Evolutionary conservation across 1,140 invertebrate genomes (phyloP).

Genomic region (Batillaria attramentaria): DNA sequence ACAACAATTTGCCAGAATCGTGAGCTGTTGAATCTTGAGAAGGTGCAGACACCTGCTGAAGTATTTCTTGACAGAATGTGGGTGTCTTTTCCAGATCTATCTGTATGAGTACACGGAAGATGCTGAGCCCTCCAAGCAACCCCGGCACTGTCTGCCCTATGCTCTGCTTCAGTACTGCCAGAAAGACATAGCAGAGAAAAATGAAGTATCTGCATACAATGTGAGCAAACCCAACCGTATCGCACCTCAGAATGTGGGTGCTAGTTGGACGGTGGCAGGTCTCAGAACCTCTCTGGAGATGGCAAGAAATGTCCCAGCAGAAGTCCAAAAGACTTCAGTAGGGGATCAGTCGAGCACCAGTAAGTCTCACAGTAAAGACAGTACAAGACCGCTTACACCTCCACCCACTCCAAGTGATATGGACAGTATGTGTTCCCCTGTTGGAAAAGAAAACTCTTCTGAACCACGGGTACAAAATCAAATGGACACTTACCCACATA

Average conservation of each 20-base stretch:
- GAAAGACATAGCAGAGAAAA: not conserved
- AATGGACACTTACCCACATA: not conserved
- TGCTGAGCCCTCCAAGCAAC: slow-evolving; percentile 43
- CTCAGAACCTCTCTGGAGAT: not conserved
- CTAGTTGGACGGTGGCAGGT: slow-evolving; percentile 9
- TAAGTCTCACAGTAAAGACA: not conserved
- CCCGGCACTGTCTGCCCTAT: slow-evolving; percentile 53
- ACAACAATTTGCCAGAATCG: too few species aligned
- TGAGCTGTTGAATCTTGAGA: too few species aligned
- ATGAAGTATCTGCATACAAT: not conserved
- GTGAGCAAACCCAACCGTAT: not conserved
- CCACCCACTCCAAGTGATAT: not conserved
- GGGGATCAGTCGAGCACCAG: not conserved
- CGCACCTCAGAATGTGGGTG: slow-evolving; percentile 13
- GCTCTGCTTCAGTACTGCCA: slow-evolving; percentile 48
- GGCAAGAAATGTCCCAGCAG: not conserved
- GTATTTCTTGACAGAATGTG: not conserved
- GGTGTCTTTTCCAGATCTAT: slow-evolving; percentile 48
- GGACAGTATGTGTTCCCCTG: not conserved
- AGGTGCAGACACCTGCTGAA: too few species aligned
- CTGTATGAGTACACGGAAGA: slow-evolving; percentile 58
- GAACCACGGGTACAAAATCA: too few species aligned
- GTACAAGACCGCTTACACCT: not conserved
- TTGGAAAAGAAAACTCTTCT: slow-evolving; percentile 1
- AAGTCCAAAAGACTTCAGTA: not conserved